A percentile compares a stretch with the other conserved stretches of the same genome.
These are phyloP conservation scores for Pseudomyrmex gracilis DNA, from an alignment of 1,140 invertebrate species.

Conservation along the genomic window DNA sequence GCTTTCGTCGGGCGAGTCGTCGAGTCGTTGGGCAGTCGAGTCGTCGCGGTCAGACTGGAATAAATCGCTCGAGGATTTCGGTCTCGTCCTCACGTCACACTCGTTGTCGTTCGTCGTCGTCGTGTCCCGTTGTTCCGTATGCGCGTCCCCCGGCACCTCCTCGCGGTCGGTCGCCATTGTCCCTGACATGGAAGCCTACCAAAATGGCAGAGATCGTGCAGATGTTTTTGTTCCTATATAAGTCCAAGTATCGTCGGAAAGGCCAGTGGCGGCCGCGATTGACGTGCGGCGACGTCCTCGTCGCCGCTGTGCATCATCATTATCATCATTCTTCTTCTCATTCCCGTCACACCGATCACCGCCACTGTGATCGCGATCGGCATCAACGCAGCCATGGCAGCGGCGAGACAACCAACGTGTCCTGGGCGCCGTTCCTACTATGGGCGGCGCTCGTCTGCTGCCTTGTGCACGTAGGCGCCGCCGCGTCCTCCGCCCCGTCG, in stretches of 20 bases:
- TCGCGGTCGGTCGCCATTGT: constrained; percentile 79
- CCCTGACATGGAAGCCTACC: constrained; percentile 84
- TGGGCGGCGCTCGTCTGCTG: constrained; percentile 72
- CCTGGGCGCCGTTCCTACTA: constrained; percentile 58
- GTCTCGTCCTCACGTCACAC: background rate
- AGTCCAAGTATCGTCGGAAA: constrained; percentile 93
- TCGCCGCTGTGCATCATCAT: background rate
- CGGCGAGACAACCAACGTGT: constrained; percentile 43
- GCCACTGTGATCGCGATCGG: constrained; percentile 47
- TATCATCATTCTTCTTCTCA: no score
- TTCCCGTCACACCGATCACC: background rate
- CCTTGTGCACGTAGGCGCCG: constrained; percentile 70
- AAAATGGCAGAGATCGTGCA: constrained; percentile 92
- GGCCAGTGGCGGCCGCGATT: constrained; percentile 83
- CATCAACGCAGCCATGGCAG: background rate
- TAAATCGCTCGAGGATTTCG: background rate
- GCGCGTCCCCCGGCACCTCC: constrained; percentile 55
- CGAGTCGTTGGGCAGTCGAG: no score
- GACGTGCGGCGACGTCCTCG: constrained; percentile 69
- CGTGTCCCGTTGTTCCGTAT: constrained; percentile 44
- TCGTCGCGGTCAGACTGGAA: no score
- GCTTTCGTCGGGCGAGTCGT: background rate
- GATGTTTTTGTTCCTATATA: constrained; percentile 94
- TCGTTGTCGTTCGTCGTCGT: constrained; percentile 2
- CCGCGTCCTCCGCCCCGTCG: constrained; percentile 70